Conservation (phyloP, 2,888 invertebrate species). For the Lepidochrysops patricia region DNA sequence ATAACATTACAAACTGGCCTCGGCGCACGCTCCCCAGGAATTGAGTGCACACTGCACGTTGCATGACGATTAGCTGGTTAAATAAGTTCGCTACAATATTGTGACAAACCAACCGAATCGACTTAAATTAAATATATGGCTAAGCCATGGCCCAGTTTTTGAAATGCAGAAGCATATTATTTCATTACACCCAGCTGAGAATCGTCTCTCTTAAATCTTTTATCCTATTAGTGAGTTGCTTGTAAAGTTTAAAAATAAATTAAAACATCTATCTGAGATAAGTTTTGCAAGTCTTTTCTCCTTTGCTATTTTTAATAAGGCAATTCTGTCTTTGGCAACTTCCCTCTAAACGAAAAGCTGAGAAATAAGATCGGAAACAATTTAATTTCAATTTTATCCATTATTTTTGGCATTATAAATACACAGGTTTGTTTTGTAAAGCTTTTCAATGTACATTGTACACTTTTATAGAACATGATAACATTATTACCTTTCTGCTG, state of each 20-base stretch:
- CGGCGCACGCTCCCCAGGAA: constrained; percentile 38
- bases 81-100: constrained; percentile 2
- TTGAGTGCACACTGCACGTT: constrained; percentile 10
- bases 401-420: too few relatives aligned
- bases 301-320: background rate
- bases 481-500: constrained; percentile 58
- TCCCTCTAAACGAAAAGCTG: background rate
- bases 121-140: background rate
- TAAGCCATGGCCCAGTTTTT: background rate
- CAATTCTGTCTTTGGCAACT: background rate
- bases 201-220: background rate
- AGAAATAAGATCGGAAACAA: background rate
- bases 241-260: background rate
- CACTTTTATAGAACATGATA: too few relatives aligned
- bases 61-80: constrained; percentile 14
- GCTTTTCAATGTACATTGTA: too few relatives aligned
- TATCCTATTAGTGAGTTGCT: background rate
- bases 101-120: background rate
- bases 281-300: background rate
- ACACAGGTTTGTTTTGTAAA: too few relatives aligned
- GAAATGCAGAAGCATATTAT: background rate
- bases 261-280: background rate
- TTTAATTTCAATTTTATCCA: too few relatives aligned
- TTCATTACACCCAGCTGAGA: background rate
- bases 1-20: constrained; percentile 41